Conservation (phyloP, 35 echinoderm and acorn worm genomes). For the Heliocidaris erythrogramma region DNA sequence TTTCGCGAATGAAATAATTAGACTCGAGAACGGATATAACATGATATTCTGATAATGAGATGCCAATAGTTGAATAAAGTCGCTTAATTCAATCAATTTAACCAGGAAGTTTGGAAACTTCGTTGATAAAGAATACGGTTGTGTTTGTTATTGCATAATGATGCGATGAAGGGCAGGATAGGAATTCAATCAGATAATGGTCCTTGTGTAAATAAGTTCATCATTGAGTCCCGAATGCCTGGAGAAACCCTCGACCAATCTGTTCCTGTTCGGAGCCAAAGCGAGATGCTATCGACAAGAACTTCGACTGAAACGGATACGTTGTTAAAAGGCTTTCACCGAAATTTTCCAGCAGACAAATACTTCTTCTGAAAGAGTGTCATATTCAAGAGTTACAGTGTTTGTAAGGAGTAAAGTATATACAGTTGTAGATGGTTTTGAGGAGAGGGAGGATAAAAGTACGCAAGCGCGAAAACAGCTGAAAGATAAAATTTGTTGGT, state of each 20-base stretch:
- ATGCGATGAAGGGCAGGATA: not conserved
- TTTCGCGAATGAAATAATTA: no score
- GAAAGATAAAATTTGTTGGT: slow-evolving; percentile 6
- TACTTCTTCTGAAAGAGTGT: not conserved
- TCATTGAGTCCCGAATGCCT: not conserved
- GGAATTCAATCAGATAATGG: not conserved
- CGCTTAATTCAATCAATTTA: no score
- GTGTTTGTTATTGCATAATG: not conserved
- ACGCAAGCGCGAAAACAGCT: slow-evolving; percentile 29
- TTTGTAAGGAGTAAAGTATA: not conserved
- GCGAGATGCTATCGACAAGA: not conserved
- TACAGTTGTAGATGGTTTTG: not conserved
- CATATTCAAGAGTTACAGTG: slow-evolving; percentile 9
- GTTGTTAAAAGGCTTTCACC: not conserved
- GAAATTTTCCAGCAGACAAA: not conserved
- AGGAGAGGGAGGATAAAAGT: not conserved
- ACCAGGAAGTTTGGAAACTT: not conserved
- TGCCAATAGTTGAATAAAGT: no score
- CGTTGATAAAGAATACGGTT: not conserved
- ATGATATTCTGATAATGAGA: no score
- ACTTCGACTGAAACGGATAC: not conserved
- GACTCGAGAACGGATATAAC: no score
- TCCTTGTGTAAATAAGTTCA: not conserved
- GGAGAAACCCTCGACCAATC: not conserved
- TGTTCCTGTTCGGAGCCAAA: not conserved